Evolutionary conservation across 2,888 invertebrate species (phyloP).

Genomic region (Amiota minor): DNA sequence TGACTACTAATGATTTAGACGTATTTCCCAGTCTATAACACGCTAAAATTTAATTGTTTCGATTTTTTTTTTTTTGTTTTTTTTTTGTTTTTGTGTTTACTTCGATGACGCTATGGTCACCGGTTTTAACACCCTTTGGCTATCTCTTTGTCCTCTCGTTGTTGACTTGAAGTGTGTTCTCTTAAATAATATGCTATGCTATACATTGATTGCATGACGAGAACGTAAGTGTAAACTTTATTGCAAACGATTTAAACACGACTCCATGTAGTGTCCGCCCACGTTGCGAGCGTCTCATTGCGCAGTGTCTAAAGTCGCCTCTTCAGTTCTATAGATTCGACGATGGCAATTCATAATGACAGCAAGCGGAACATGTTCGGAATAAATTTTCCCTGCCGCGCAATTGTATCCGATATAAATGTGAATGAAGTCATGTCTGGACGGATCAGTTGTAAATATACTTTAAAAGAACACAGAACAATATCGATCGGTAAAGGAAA

Average conservation of each 20-base stretch:
- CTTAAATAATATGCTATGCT: background rate
- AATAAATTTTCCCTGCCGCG: constrained; percentile 20
- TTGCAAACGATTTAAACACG: constrained; percentile 6
- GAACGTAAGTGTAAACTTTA: constrained; percentile 8
- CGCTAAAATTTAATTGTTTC: constrained; percentile 14
- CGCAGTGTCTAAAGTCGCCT: background rate
- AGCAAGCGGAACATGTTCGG: constrained; percentile 18
- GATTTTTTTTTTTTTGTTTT: background rate
- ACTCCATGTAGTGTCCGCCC: background rate
- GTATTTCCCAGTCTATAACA: constrained; percentile 20
- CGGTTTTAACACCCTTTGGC: background rate
- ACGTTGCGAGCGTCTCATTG: background rate
- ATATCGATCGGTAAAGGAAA: no score
- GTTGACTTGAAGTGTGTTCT: background rate
- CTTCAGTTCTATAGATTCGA: background rate
- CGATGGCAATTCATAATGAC: constrained; percentile 22
- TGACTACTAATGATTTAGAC: constrained; percentile 16
- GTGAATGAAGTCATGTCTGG: constrained; percentile 7
- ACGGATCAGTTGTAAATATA: background rate
- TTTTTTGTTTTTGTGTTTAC: background rate
- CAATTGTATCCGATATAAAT: constrained; percentile 9
- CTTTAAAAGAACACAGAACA: background rate
- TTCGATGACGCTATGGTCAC: background rate
- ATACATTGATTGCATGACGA: background rate
- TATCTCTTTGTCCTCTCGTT: background rate